phyloP scores from a whole-genome alignment of 2,888 invertebrate species.

The Crocallis elinguaria region DNA sequence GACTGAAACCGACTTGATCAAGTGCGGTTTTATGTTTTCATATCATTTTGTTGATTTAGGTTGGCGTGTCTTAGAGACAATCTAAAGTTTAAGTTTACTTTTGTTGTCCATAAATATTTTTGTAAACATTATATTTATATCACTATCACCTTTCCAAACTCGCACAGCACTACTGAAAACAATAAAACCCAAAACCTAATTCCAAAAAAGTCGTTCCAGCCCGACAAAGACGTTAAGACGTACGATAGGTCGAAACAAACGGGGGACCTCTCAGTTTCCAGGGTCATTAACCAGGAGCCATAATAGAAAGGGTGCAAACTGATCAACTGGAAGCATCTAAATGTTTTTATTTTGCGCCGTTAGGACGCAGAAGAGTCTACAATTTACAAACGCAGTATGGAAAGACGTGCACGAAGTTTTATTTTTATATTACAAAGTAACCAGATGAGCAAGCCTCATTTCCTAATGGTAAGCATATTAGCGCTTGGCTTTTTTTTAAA shows the following conservation, averaged over 20 bases:
- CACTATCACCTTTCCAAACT: too few species aligned
- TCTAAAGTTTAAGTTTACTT: too few species aligned
- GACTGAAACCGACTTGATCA: too few species aligned
- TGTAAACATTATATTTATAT: too few species aligned
- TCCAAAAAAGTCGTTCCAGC: constrained; percentile 13
- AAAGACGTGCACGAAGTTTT: not conserved
- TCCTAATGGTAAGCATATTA: too few species aligned
- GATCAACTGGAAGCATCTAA: constrained; percentile 77
- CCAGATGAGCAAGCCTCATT: too few species aligned
- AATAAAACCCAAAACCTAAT: constrained; percentile 16
- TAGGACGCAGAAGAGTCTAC: constrained; percentile 40
- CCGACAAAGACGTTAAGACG: constrained; percentile 20
- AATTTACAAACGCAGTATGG: constrained; percentile 14
- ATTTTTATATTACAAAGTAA: too few species aligned
- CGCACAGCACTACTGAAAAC: not conserved
- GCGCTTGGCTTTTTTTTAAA: too few species aligned
- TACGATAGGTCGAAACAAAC: constrained; percentile 19
- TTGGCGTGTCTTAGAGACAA: too few species aligned
- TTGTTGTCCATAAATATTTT: too few species aligned
- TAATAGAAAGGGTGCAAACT: constrained; percentile 72
- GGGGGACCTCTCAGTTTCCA: constrained; percentile 36
- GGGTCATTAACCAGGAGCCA: constrained; percentile 78
- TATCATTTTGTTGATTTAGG: too few species aligned
- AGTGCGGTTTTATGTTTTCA: too few species aligned
- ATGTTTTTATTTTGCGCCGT: constrained; percentile 73